Evolutionary conservation across 2,888 invertebrate species (phyloP).

Genomic region (Nephrotoma appendiculata): DNA sequence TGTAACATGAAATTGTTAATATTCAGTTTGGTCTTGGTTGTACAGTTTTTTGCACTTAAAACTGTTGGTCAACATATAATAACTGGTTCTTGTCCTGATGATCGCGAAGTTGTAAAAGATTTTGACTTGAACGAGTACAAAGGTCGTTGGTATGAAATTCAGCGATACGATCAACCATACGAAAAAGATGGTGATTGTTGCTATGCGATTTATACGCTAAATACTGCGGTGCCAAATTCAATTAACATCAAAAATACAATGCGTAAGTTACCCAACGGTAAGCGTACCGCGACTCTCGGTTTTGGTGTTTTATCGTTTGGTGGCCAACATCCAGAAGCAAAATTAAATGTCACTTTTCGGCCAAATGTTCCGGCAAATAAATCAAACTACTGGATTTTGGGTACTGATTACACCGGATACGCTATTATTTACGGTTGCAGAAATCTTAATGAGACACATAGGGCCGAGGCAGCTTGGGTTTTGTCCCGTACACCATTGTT

Average conservation of each 20-base stretch:
- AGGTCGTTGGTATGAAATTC: background rate
- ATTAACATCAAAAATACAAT: background rate
- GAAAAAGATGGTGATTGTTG: background rate
- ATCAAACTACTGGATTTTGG: background rate
- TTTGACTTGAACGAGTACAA: background rate
- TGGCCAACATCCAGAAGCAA: background rate
- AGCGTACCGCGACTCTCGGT: background rate
- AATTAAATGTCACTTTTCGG: slow-evolving; percentile 5
- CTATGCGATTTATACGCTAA: background rate
- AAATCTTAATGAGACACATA: background rate
- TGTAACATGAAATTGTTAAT: background rate
- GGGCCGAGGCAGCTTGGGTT: background rate
- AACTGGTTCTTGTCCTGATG: background rate
- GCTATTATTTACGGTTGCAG: slow-evolving; percentile 2
- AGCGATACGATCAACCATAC: background rate
- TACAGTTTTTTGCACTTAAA: background rate
- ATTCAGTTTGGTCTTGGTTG: background rate
- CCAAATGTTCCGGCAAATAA: background rate
- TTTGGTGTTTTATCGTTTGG: background rate
- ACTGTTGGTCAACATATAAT: background rate
- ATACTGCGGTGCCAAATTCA: background rate
- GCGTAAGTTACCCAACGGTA: background rate
- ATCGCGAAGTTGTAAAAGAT: background rate
- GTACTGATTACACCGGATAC: slow-evolving; percentile 5
- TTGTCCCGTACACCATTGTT: background rate